Evolutionary conservation across 2,113 vertebrate genomes (phyloP).

Genomic region (Merops nubicus): DNA sequence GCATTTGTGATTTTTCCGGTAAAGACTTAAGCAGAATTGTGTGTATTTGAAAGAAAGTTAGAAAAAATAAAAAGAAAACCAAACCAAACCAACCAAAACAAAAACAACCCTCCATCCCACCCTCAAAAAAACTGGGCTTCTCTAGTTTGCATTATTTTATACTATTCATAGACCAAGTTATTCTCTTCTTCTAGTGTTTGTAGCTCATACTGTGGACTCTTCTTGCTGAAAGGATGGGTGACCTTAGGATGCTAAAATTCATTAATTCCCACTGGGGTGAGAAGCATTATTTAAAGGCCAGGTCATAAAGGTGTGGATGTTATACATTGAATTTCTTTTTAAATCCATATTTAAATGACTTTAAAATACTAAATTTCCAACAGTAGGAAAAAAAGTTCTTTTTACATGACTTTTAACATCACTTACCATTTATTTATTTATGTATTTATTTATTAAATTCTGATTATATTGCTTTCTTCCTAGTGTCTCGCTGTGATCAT

Average conservation of each 20-base stretch:
- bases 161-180: not conserved
- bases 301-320: not conserved
- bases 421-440: not conserved
- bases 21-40: not conserved
- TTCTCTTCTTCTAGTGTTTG: not conserved
- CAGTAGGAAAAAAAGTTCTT: not conserved
- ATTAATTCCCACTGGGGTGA: not conserved
- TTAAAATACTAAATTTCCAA: not conserved
- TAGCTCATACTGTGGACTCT: not conserved
- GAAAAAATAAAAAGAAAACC: too few relatives aligned
- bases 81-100: too few relatives aligned
- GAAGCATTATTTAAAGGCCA: not conserved
- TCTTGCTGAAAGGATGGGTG: not conserved
- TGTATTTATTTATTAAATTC: not conserved
- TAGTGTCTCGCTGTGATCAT: constrained; percentile 76
- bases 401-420: not conserved
- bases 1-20: not conserved
- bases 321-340: not conserved
- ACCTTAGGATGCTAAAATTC: not conserved
- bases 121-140: too few relatives aligned
- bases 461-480: constrained; percentile 26
- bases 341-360: not conserved
- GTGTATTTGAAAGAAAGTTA: too few relatives aligned
- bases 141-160: not conserved
- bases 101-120: too few relatives aligned